Evolutionary conservation across 1,140 invertebrate genomes (phyloP).

Genomic region (Plutomurus gul): DNA sequence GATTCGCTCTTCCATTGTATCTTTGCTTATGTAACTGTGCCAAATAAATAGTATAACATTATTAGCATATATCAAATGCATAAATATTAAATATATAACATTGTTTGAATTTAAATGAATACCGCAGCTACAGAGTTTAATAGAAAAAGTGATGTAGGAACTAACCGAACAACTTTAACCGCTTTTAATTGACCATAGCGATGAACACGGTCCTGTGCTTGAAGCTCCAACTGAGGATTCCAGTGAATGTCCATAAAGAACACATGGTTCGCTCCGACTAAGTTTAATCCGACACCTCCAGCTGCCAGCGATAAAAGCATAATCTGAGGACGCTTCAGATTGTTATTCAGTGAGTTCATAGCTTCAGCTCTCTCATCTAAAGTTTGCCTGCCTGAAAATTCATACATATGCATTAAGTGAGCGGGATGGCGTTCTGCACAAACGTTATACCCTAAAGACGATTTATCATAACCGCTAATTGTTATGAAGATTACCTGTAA

Average conservation of each 20-base stretch:
- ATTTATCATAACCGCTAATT: not conserved
- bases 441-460: too few relatives aligned
- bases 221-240: constrained; percentile 91
- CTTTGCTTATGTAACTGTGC: constrained; percentile 74
- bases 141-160: too few relatives aligned
- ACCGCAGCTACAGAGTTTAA: too few relatives aligned
- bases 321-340: constrained; percentile 59
- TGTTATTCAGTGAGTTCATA: constrained; percentile 43
- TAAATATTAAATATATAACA: too few relatives aligned
- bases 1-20: constrained; percentile 86
- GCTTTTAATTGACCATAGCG: constrained; percentile 88
- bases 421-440: too few relatives aligned
- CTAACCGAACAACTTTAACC: too few relatives aligned
- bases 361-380: constrained; percentile 28
- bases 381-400: constrained; percentile 48
- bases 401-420: too few relatives aligned
- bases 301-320: constrained; percentile 83
- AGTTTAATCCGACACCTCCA: constrained; percentile 88
- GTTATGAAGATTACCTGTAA: constrained; percentile 64
- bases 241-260: constrained; percentile 89
- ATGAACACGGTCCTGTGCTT: constrained; percentile 90
- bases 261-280: constrained; percentile 87
- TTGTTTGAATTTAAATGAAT: too few relatives aligned
- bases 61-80: too few relatives aligned
- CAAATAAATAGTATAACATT: constrained; percentile 48